Evolutionary conservation across 2,113 vertebrate species (phyloP).

Genomic region (Lethenteron camtschaticum): DNA sequence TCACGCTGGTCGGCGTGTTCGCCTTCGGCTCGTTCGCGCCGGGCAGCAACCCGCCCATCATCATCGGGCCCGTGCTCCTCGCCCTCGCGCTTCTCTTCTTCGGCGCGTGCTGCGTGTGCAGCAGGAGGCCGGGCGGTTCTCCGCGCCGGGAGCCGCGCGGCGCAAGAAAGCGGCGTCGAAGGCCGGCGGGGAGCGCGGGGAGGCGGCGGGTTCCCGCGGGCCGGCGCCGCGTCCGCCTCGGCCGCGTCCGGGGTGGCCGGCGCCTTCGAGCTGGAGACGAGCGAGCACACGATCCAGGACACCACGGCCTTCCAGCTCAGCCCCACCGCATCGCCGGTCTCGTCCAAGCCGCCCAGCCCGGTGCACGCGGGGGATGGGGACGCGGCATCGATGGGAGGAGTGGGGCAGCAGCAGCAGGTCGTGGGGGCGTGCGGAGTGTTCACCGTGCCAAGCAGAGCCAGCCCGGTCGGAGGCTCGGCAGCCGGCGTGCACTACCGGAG

Average conservation of each 20-base stretch:
- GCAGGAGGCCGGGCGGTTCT: constrained; percentile 23
- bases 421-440: too few species aligned
- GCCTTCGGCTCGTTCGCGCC: constrained; percentile 52
- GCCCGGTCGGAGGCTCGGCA: too few species aligned
- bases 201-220: constrained; percentile 24
- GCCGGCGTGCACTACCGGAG: too few species aligned
- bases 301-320: constrained; percentile 71
- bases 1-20: constrained; percentile 73
- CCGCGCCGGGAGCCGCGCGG: constrained; percentile 15
- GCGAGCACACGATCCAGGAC: constrained; percentile 74
- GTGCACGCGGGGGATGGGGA: constrained; percentile 5
- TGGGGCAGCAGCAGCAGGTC: too few species aligned
- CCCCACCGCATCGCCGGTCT: constrained; percentile 47
- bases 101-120: constrained; percentile 49
- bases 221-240: constrained; percentile 22
- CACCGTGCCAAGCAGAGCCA: too few species aligned
- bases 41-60: constrained; percentile 44
- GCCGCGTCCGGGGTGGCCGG: neutral
- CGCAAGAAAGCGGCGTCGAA: constrained; percentile 16
- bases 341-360: constrained; percentile 42
- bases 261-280: constrained; percentile 70
- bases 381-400: too few species aligned
- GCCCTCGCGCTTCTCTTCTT: constrained; percentile 55
- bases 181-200: constrained; percentile 22
- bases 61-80: constrained; percentile 56